phyloP scores from a whole-genome alignment of 2,888 invertebrate species.

The Orthonevra nobilis region DNA sequence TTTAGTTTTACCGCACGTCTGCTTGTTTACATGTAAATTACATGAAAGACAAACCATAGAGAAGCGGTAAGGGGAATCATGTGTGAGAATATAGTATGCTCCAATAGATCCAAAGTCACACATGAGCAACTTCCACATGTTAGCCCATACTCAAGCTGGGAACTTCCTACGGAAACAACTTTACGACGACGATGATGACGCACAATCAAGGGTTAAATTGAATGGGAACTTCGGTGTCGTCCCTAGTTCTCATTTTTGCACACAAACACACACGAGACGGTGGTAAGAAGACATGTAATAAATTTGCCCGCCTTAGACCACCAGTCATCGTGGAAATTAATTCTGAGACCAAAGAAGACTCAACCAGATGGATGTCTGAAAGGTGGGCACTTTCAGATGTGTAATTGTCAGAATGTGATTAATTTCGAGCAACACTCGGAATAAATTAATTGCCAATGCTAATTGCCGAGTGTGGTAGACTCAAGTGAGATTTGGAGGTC shows the following conservation, averaged over 20 bases:
- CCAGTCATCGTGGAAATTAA: conserved; percentile 32
- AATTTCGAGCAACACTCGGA: conserved; percentile 21
- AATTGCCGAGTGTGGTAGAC: conserved; percentile 19
- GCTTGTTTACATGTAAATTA: background rate
- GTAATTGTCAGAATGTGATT: conserved; percentile 27
- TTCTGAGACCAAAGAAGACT: background rate
- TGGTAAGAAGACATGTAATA: conserved; percentile 25
- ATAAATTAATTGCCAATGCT: conserved; percentile 16
- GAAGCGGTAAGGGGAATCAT: conserved; percentile 12
- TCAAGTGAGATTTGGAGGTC: background rate
- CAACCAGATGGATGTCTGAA: too few species aligned
- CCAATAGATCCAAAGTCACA: conserved; percentile 61
- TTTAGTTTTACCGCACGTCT: background rate
- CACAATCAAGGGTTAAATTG: conserved; percentile 35
- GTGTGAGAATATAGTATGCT: conserved; percentile 57
- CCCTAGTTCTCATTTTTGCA: conserved; percentile 5
- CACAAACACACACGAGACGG: background rate
- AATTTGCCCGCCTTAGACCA: conserved; percentile 46
- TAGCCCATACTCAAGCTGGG: conserved; percentile 35
- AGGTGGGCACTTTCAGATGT: conserved; percentile 10
- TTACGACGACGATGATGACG: conserved; percentile 46
- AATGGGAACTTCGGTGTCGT: conserved; percentile 29
- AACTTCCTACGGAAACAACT: conserved; percentile 66
- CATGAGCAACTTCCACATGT: conserved; percentile 56
- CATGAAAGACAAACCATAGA: too few species aligned